Evolutionary conservation across 2,888 invertebrate species (phyloP).

Genomic region (Xanthorhoe designata): DNA sequence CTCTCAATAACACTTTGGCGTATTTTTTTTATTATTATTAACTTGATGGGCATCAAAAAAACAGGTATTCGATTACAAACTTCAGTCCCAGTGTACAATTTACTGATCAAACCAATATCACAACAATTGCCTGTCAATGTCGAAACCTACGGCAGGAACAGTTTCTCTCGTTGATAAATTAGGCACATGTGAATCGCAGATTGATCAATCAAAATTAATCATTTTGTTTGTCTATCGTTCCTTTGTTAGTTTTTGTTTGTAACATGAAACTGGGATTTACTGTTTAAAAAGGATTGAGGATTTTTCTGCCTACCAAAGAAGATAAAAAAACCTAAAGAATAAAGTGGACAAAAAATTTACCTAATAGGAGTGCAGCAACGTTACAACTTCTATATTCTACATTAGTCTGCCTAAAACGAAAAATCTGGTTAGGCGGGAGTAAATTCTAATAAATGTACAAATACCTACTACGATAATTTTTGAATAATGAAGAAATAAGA

Average conservation of each 20-base stretch:
- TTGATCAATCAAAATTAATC: constrained; percentile 36
- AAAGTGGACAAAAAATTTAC: no score
- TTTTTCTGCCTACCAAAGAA: no score
- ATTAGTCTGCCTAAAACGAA: no score
- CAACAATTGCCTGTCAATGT: constrained; percentile 11
- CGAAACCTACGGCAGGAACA: not conserved
- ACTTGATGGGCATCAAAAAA: not conserved
- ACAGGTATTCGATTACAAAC: not conserved
- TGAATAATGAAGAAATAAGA: no score
- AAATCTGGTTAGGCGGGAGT: no score
- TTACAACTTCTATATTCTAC: no score
- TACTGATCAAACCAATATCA: constrained; percentile 4
- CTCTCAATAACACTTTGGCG: no score
- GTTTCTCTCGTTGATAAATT: constrained; percentile 21
- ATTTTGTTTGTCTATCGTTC: constrained; percentile 26
- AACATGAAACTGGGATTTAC: not conserved
- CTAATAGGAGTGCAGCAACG: no score
- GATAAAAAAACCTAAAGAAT: no score
- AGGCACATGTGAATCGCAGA: constrained; percentile 24
- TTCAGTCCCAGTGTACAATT: not conserved
- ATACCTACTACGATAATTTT: no score
- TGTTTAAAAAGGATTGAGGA: not conserved
- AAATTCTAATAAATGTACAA: no score
- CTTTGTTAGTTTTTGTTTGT: constrained; percentile 15
- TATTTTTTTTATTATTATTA: no score